These are phyloP conservation scores for Holocentrus rufus DNA, from an alignment of 2,797 vertebrate species.

Conservation along the genomic window DNA sequence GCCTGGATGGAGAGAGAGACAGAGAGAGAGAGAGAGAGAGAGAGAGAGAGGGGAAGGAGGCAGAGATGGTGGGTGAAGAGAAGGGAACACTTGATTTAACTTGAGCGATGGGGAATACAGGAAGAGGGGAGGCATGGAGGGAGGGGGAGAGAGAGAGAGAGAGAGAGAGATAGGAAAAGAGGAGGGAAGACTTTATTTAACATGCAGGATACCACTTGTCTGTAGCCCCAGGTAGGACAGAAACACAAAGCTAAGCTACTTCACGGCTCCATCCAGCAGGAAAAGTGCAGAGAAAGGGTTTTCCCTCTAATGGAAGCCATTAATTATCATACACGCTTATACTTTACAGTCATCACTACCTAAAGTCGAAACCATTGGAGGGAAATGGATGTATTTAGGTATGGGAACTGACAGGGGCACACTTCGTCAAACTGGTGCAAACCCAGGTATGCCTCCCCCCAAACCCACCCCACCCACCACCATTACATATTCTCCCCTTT, in stretches of 20 bases:
- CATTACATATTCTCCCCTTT: too few species aligned
- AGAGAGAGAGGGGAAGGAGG: slow-evolving; percentile 21
- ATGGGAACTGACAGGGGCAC: too few species aligned
- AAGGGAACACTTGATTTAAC: slow-evolving; percentile 57
- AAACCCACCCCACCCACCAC: too few species aligned
- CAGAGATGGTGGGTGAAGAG: slow-evolving; percentile 24
- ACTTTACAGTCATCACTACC: slow-evolving; percentile 66
- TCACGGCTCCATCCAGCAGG: slow-evolving; percentile 71
- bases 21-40: too few species aligned
- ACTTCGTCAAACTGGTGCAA: too few species aligned
- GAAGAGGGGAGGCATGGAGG: slow-evolving; percentile 38
- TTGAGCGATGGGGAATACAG: slow-evolving; percentile 51
- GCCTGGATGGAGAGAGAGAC: slow-evolving; percentile 53
- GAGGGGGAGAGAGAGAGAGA: neutral
- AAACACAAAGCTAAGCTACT: slow-evolving; percentile 74
- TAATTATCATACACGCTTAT: slow-evolving; percentile 73
- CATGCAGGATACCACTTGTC: slow-evolving; percentile 77
- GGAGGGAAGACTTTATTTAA: slow-evolving; percentile 70
- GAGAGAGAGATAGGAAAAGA: neutral
- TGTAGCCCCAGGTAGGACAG: slow-evolving; percentile 72
- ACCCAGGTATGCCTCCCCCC: too few species aligned
- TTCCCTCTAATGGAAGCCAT: slow-evolving; percentile 74
- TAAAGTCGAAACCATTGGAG: slow-evolving; percentile 49
- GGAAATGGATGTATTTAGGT: slow-evolving; percentile 39
- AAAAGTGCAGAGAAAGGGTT: slow-evolving; percentile 78